These are phyloP conservation scores for Sminthurides aquaticus DNA, from an alignment of 2,888 invertebrate species.

Conservation along the genomic window DNA sequence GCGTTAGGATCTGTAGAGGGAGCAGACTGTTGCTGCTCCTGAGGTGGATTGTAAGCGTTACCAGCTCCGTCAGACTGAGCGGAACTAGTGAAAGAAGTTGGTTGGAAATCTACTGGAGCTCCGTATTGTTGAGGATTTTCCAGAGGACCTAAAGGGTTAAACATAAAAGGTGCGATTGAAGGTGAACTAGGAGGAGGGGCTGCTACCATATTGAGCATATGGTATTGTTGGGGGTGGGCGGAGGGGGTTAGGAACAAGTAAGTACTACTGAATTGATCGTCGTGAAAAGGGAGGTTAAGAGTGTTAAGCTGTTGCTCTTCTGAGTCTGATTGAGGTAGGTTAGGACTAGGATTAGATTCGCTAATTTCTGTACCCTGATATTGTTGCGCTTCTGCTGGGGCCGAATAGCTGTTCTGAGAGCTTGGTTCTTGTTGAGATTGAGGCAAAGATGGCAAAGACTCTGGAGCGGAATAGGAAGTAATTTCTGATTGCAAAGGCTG, in stretches of 20 bases:
- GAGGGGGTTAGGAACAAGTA: conserved; percentile 10
- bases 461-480: conserved; percentile 9
- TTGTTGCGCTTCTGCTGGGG: conserved; percentile 8
- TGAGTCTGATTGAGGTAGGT: neutral
- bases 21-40: conserved; percentile 6
- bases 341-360: neutral
- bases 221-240: neutral
- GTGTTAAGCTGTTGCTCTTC: conserved; percentile 1
- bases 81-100: neutral
- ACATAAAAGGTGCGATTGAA: conserved; percentile 18
- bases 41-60: conserved; percentile 7
- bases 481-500: neutral
- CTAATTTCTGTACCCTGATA: neutral
- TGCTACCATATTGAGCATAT: neutral
- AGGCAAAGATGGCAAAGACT: too few species aligned
- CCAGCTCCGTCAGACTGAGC: neutral
- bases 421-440: conserved; percentile 4
- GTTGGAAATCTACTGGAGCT: neutral
- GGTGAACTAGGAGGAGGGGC: too few species aligned
- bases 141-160: conserved; percentile 8
- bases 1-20: conserved; percentile 15
- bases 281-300: neutral
- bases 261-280: conserved; percentile 9
- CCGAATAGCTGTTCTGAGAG: conserved; percentile 18
- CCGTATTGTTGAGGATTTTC: conserved; percentile 7